Base-by-base conservation (phyloP, 2,113 vertebrate genomes). In the Alligator sinensis region DNA sequence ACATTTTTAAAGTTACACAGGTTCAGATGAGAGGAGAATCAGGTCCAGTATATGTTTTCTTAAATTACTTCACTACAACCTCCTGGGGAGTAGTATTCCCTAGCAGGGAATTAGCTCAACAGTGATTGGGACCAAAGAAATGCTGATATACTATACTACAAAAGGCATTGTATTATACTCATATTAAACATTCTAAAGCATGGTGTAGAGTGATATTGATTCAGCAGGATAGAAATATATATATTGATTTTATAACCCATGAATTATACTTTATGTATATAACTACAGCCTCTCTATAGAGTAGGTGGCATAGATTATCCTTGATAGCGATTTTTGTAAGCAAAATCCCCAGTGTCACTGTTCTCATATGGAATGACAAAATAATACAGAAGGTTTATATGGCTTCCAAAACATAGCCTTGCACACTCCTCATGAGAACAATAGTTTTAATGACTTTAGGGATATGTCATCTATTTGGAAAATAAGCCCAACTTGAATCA, bases 361-460 rank as follows among this genome's bases (percentile, higher is more conserved):
- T 91, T 91, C 84, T 96, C 91, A 91, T 93, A 94, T 95, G 92
- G 84, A 82, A 90, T 93, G 90, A 97, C 76, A 94, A 84, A 92
- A 91, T 77, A 75, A 90, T 90, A 63, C 54, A 89, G 54, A 87
- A 80, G 84, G 61, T 83, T 96, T 95, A 70, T 93, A 95, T 78
- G 34, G 34, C 21, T 93, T 94, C 28, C 34, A 87, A 86, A 55
- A 79, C 57, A 89, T 34, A 70, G 70, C 22, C 68, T 84, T 28
- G 4, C 5, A 28, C 34, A 83, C n/a, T 86, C 77, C 94, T 89
- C 93, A 27, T 68, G 91, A 94, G 88, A 86, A 72, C 58, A 90
- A 68, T 92, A 85, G 60, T 81, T 93, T 94, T 96, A 96, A 87
- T 92, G 92, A 92, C 86, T 90, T 87, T 59, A 76, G 89, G 81